Base-by-base conservation (phyloP, 2,888 invertebrate genomes). In the Noctua fimbriata region DNA sequence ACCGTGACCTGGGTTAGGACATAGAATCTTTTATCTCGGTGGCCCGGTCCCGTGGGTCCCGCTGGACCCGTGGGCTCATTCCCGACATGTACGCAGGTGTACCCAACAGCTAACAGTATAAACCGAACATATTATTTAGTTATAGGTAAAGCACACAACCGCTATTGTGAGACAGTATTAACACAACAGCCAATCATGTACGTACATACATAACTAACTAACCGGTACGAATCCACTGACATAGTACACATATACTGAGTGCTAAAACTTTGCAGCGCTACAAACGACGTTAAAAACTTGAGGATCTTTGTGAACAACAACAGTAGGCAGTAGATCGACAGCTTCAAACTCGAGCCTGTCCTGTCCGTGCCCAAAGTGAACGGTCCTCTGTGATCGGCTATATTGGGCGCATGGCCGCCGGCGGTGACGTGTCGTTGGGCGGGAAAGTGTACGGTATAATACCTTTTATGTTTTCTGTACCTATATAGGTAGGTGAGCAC, bases 211-310 rank as follows among this genome's bases (percentile, higher is more conserved):
- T 24, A 28, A 0, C 63, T n/a, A 24, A 18, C 67, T 24, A 58
- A 63, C 69, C 16, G 0, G 12, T 47, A 47, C 28, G 12, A 28
- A 63, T 18, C 55, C 36, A 21, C 28, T 24, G 16, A 60, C 58
- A 55, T 10, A 72, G 14, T 21, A 6, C 16, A 55, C n/a, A 18
- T 58, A 41, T 14, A 18, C 9, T 16, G 10, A 69, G 24, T 14
- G 12, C 24, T 1, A 4, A 36, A 73, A 69, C 58, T 73, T 60
- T 41, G 36, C n/a, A 41, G 32, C 65, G 49, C 32, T 47, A 47
- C 52, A 52, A 70, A 76, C n/a, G 28, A 69, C 58, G 36, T 72
- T 69, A 72, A 60, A 69, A 82, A 65, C 65, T 75, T 36, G 10
- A 18, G 36, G n/a, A 41, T 32, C 65, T 60, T 72, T 66, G 36